Percentiles rank a stretch among this genome's conserved stretches.
Conservation (phyloP, 2,113 vertebrate genomes). For the Microcebus lehilahytsara region DNA sequence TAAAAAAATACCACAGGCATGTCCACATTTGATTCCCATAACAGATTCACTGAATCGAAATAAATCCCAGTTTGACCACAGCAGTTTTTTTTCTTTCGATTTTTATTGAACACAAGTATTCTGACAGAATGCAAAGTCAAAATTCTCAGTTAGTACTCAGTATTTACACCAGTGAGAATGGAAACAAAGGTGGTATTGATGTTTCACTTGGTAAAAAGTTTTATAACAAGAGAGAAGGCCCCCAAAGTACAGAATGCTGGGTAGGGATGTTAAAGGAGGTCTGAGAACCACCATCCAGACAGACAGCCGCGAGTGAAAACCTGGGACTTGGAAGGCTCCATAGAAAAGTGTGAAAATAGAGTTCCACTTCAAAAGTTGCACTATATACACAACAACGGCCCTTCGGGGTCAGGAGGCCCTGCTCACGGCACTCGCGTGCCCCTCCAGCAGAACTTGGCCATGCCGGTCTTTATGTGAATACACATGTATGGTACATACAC, state of each 20-base stretch:
- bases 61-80: conserved; percentile 61
- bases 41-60: not conserved
- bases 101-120: conserved; percentile 98
- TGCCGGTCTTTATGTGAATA: conserved; percentile 73
- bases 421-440: not conserved
- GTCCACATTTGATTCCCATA: not conserved
- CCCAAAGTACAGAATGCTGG: conserved; percentile 88
- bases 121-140: conserved; percentile 94
- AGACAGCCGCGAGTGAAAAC: conserved; percentile 82
- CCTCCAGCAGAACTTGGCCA: conserved; percentile 68
- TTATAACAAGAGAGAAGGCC: conserved; percentile 91
- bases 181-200: conserved; percentile 89
- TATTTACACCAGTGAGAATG: conserved; percentile 95
- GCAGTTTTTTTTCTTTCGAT: conserved; percentile 66
- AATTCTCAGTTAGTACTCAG: conserved; percentile 95
- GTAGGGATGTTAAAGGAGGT: conserved; percentile 85
- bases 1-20: not conserved
- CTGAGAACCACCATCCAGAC: conserved; percentile 82
- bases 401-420: conserved; percentile 37
- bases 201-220: conserved; percentile 92
- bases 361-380: conserved; percentile 74
- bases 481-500: conserved; percentile 78
- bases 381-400: conserved; percentile 59
- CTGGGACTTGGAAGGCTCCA: conserved; percentile 81
- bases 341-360: conserved; percentile 80